A percentile compares a stretch with the other conserved stretches of the same genome.
Conservation (phyloP, 1,140 invertebrate genomes). For the Brachionus manjavacas region DNA sequence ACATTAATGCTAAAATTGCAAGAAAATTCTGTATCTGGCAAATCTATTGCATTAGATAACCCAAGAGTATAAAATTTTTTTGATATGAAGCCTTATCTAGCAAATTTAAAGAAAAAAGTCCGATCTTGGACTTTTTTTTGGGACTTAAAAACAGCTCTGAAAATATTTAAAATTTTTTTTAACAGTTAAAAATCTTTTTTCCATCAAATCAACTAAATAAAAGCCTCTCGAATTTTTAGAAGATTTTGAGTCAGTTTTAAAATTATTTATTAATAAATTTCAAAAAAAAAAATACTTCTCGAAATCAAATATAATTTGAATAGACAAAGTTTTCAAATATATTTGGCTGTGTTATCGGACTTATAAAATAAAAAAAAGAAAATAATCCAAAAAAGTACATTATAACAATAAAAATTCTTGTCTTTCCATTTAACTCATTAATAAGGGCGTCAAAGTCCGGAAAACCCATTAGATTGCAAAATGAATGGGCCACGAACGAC, state of each 20-base stretch:
- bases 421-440: conserved; percentile 6
- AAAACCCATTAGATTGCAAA: conserved; percentile 36
- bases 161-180: too few species aligned
- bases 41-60: too few species aligned
- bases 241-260: not conserved
- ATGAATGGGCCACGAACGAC: conserved; percentile 17
- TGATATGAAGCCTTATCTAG: too few species aligned
- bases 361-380: conserved; percentile 13
- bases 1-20: too few species aligned
- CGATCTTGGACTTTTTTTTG: too few species aligned
- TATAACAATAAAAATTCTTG: not conserved
- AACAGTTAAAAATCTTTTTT: not conserved
- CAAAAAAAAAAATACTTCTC: not conserved
- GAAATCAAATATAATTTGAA: not conserved
- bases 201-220: not conserved
- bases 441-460: not conserved
- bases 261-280: not conserved
- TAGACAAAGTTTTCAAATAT: conserved; percentile 2
- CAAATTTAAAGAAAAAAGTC: too few species aligned
- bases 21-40: too few species aligned
- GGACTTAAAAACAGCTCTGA: too few species aligned
- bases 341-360: not conserved
- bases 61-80: too few species aligned
- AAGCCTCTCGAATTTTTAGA: not conserved
- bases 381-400: not conserved